Conservation (phyloP, 1,140 invertebrate genomes). For the Drosophila ambigua region DNA sequence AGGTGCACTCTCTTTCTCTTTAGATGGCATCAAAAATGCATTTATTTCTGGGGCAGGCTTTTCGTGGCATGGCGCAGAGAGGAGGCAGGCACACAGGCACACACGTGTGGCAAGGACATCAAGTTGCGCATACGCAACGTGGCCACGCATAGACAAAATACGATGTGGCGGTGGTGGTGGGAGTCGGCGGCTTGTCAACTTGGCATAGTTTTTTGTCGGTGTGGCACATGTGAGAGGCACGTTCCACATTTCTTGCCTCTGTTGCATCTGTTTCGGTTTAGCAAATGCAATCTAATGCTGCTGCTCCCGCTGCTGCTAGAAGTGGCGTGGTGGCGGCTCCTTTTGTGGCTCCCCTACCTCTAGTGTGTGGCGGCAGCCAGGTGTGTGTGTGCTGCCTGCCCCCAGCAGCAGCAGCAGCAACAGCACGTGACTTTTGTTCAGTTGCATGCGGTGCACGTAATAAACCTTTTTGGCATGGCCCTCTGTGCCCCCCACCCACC, state of each 20-base stretch:
- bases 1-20: conserved; percentile 3
- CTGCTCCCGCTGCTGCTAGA: too few species aligned
- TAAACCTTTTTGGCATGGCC: conserved; percentile 51
- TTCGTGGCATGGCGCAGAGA: not conserved
- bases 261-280: not conserved
- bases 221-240: conserved; percentile 61
- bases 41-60: conserved; percentile 18
- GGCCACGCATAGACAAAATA: conserved; percentile 58
- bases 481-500: conserved; percentile 13
- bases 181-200: conserved; percentile 63
- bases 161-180: not conserved
- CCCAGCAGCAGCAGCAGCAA: not conserved
- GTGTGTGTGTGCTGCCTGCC: conserved; percentile 9
- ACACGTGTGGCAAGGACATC: conserved; percentile 35
- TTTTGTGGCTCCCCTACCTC: too few species aligned
- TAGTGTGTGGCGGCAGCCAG: too few species aligned
- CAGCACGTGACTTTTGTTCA: conserved; percentile 78
- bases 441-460: conserved; percentile 75
- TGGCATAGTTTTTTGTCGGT: conserved; percentile 67
- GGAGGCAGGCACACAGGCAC: not conserved
- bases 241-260: conserved; percentile 43
- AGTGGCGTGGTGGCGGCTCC: too few species aligned
- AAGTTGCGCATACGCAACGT: conserved; percentile 77
- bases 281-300: conserved; percentile 43
- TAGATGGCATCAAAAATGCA: conserved; percentile 36